Evolutionary conservation across 2,113 vertebrate species (phyloP), one percentile per base, ranked within the genome.

Genomic region (Aspiorhynchus laticeps): DNA sequence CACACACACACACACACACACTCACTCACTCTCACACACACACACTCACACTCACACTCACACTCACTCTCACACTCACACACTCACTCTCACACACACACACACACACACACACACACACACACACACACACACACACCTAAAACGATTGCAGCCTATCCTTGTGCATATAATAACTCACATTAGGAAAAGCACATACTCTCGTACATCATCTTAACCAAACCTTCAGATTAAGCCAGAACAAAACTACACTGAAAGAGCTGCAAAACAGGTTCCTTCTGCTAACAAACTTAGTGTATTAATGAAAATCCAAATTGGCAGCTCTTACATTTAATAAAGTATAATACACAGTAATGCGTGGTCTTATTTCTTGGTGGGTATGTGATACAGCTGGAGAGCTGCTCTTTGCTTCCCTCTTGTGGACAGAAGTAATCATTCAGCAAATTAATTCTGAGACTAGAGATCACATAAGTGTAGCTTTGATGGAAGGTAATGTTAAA

Each of bases 1-100:
- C n/a, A 43, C 67, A 36, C 79, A 83, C 80, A 87, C 61, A 51
- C 38, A 74, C 80, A 83, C 36, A 61, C 28, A 86, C 31, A 14
- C n/a, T n/a, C n/a, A n/a, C n/a, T n/a, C n/a, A n/a, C n/a, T n/a
- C n/a, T n/a, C 67, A 36, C 79, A 83, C 80, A 87, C 61, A 51
- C 38, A 74, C 80, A 83, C 36, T 48, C 28, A 86, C 31, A 14
- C n/a, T n/a, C n/a, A n/a, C n/a, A n/a, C n/a, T n/a, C n/a, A n/a
- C n/a, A n/a, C n/a, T n/a, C n/a, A n/a, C n/a, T n/a, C n/a, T n/a
- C n/a, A n/a, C n/a, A n/a, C n/a, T n/a, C n/a, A 43, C 67, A 36
- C 79, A 83, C 80, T 86, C 61, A 51, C 38, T 65, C 80, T 80
- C 36, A 61, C 28, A 86, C 31, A 43, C 67, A 36, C 79, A 83